Base-by-base conservation (phyloP, 2,113 vertebrate species). In the Brachionichthys hirsutus region DNA sequence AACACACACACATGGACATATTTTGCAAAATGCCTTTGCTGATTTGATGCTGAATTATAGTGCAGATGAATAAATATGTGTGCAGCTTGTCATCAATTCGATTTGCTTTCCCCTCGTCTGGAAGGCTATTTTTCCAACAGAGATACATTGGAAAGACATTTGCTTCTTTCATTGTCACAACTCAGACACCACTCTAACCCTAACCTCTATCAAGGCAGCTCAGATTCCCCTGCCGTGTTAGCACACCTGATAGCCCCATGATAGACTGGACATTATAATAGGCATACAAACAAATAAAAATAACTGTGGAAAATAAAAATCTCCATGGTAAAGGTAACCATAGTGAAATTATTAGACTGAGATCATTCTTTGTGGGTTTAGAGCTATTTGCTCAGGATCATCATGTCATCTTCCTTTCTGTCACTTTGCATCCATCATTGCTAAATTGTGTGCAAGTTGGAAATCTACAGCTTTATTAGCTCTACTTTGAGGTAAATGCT, bases 1-100 rank as follows among this genome's bases (percentile, higher is more conserved):
- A 63, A 75, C 71, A 61, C 70, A 67, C 62, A 71, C 36, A 50
- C 50, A 51, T 20, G 18, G 24, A 34, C 20, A 14, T 49, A 4
- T 60, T 38, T 42, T 41, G 77, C 70, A 70, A 79, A 80, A 82
- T 83, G 70, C 67, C 16, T 50, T 68, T 66, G 74, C 54, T 70
- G 62, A 77, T 70, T 45, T 14, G 41, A 65, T 67, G 54, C 62
- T 9, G 38, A 82, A 70, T 75, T 73, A 74, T 73, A 68, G 48
- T n/a, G 50, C 70, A 67, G 56, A 75, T 55, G 69, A 65, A 71
- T 48, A 67, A 56, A 70, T 77, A 70, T 70, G 61, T 66, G 52
- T 64, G 59, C 34, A 61, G 64, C 63, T 47, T 61, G 47, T 46
- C 53, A 62, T 76, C 62, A 46, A 48, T 78, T 50, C 70, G 65